phyloP scores from a whole-genome alignment of 2,113 vertebrate genomes.

The Rhabdomys dilectus region DNA sequence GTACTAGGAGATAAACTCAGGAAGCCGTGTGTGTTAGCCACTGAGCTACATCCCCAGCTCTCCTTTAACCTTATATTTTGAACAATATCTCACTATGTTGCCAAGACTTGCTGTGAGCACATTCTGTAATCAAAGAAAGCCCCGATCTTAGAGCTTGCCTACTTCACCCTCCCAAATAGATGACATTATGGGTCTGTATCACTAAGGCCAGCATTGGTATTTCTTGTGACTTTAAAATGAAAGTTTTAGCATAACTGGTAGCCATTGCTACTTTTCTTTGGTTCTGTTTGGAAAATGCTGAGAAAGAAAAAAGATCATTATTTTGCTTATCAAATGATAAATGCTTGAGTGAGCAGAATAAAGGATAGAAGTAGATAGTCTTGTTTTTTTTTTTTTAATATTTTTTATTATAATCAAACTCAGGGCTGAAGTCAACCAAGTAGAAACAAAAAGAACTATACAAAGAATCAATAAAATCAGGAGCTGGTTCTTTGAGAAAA shows the following conservation, averaged over 20 bases:
- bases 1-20: neutral
- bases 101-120: neutral
- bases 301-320: neutral
- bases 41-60: neutral
- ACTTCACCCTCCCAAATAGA: neutral
- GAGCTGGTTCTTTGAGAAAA: no score
- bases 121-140: neutral
- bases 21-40: neutral
- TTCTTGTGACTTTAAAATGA: neutral
- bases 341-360: neutral
- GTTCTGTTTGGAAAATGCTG: neutral
- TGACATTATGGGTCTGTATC: neutral
- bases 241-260: neutral
- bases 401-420: no score
- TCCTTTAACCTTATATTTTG: neutral
- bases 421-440: no score
- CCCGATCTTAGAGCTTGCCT: neutral
- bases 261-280: neutral
- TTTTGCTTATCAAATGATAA: neutral
- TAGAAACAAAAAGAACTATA: no score
- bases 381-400: neutral
- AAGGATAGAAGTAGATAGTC: neutral
- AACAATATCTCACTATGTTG: neutral
- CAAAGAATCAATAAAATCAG: no score
- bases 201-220: neutral